Evolutionary conservation across 2,797 vertebrate genomes (phyloP).

Genomic region (Astyanax mexicanus): DNA sequence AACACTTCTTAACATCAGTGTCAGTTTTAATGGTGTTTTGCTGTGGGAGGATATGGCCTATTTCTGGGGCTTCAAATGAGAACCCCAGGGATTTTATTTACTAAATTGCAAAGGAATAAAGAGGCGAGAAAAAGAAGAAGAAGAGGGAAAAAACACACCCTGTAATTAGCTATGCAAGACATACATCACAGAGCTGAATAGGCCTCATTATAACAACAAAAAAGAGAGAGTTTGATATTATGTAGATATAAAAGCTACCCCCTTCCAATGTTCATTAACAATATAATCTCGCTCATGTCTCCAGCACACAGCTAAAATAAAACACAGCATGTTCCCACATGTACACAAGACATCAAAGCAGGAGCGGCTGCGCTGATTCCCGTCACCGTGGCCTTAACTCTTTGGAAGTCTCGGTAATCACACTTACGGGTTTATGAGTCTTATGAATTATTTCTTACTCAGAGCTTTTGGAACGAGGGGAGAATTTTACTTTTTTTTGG

Average conservation of each 20-base stretch:
- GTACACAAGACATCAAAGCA: slow-evolving; percentile 65
- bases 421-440: not conserved
- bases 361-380: not conserved
- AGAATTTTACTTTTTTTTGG: not conserved
- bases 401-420: not conserved
- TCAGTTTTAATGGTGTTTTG: slow-evolving; percentile 67
- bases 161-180: slow-evolving; percentile 81
- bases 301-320: slow-evolving; percentile 66
- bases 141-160: slow-evolving; percentile 67
- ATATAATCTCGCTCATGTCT: slow-evolving; percentile 63
- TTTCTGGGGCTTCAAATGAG: slow-evolving; percentile 79
- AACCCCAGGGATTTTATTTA: slow-evolving; percentile 76
- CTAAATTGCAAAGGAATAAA: slow-evolving; percentile 79
- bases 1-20: slow-evolving; percentile 59
- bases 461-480: not conserved
- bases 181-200: slow-evolving; percentile 78
- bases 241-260: slow-evolving; percentile 78
- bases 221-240: slow-evolving; percentile 78
- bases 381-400: not conserved
- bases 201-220: slow-evolving; percentile 74
- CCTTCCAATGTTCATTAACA: slow-evolving; percentile 72
- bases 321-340: slow-evolving; percentile 64
- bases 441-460: not conserved
- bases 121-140: not conserved
- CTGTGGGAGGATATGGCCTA: slow-evolving; percentile 74